phyloP scores from a whole-genome alignment of 1,140 invertebrate species.

The Laodelphax striatellus region DNA sequence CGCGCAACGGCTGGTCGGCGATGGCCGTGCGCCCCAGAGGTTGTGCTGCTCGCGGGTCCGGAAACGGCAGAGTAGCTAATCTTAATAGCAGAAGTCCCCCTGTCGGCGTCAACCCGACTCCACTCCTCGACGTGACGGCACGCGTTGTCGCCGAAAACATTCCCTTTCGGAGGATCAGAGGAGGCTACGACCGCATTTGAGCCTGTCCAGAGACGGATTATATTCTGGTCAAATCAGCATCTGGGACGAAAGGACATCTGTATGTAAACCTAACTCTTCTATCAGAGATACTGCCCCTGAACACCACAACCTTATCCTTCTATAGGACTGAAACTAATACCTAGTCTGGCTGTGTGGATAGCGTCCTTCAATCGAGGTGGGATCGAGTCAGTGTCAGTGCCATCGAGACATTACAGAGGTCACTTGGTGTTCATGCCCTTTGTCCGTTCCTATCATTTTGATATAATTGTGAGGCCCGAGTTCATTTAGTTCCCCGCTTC shows the following conservation, averaged over 20 bases:
- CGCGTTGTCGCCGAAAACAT: constrained; percentile 72
- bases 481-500: no score
- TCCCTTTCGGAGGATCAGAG: constrained; percentile 76
- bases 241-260: constrained; percentile 75
- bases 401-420: no score
- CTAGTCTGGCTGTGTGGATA: constrained; percentile 65
- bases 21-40: constrained; percentile 20
- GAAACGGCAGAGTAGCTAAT: constrained; percentile 18
- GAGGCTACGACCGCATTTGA: constrained; percentile 73
- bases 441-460: no score
- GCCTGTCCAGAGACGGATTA: constrained; percentile 73
- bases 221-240: constrained; percentile 85
- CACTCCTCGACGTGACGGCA: constrained; percentile 68
- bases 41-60: constrained; percentile 33
- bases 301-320: constrained; percentile 68
- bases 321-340: constrained; percentile 73
- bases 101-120: constrained; percentile 40
- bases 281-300: constrained; percentile 43
- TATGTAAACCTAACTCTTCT: constrained; percentile 85
- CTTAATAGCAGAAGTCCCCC: neutral
- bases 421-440: no score
- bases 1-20: no score
- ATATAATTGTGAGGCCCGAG: no score
- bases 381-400: constrained; percentile 29
- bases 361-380: constrained; percentile 81